phyloP scores from a whole-genome alignment of 2,113 vertebrate species.

The Crotalus viridis region DNA sequence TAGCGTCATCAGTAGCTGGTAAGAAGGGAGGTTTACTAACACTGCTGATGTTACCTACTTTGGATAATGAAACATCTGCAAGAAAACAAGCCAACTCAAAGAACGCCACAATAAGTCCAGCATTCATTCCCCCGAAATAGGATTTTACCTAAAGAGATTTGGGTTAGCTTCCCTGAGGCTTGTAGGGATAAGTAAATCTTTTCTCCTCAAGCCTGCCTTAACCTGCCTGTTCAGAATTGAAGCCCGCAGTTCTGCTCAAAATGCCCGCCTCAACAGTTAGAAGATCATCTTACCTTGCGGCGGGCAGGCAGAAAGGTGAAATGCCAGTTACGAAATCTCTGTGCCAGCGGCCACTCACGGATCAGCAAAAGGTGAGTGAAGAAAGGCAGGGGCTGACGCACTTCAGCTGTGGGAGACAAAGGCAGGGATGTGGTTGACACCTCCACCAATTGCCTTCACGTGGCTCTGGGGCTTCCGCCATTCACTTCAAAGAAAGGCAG shows the following conservation, averaged over 20 bases:
- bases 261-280: no score
- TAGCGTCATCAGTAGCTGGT: not conserved
- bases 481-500: not conserved
- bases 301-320: not conserved
- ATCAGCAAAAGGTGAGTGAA: not conserved
- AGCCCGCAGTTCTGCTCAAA: not conserved
- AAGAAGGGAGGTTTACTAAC: no score
- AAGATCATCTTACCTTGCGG: not conserved
- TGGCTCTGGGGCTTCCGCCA: not conserved
- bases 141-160: not conserved
- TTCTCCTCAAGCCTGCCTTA: no score
- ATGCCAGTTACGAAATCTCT: not conserved
- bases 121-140: not conserved
- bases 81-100: not conserved
- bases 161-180: not conserved
- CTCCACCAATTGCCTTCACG: not conserved
- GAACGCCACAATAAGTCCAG: not conserved
- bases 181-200: not conserved
- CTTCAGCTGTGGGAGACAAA: not conserved
- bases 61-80: not conserved
- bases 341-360: not conserved
- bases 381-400: not conserved
- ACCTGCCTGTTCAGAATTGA: not conserved
- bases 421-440: conserved; percentile 30
- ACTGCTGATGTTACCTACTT: not conserved